Base-by-base conservation (phyloP, 2,113 vertebrate genomes). In the Ranitomeya imitator region DNA sequence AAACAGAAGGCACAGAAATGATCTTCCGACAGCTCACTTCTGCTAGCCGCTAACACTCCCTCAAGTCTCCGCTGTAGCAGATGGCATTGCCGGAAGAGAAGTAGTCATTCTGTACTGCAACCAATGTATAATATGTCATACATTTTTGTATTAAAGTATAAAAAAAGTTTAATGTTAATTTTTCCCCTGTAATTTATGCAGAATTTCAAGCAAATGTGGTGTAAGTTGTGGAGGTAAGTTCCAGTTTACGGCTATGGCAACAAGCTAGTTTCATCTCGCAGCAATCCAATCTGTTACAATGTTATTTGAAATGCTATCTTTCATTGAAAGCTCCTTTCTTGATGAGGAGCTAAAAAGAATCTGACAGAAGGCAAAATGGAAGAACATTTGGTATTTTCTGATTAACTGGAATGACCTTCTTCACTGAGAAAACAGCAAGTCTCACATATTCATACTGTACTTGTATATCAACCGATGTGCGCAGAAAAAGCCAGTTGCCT, bases 301-400 rank as follows among this genome's bases (percentile, higher is more conserved):
- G 59, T 78, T 88, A 88, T 65, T 88, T 88, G 86, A 88, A 88
- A 77, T 88, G 69, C 80, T 78, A 84, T 88, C 87, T 77, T 83
- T 80, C 87, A 84, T 88, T 52, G 71, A 83, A 88, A 55, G 76
- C 59, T 65, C 13, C 57, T 54, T 77, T 88, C 87, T 89, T 85
- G 87, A 89, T 69, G 87, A 85, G 78, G 60, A 85, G 74, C 87
- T 85, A 52, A 85, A 89, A 85, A 85, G 87, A 85, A 84, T 76
- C 87, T 89, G 87, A 89, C 87, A 89, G 87, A 89, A 89, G 87
- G 87, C 87, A 89, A 85, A 89, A 89, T 89, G 87, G 87, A 79
- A 79, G 87, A 89, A 89, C 87, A 89, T 89, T 89, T 89, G 87
- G 87, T 89, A 85, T 89, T 89, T 89, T 85, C 74, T 79, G 87